A percentile compares a stretch with the other conserved stretches of the same genome.
These are phyloP conservation scores for Lutraria lutraria DNA, from an alignment of 2,888 invertebrate genomes.

Conservation along the genomic window DNA sequence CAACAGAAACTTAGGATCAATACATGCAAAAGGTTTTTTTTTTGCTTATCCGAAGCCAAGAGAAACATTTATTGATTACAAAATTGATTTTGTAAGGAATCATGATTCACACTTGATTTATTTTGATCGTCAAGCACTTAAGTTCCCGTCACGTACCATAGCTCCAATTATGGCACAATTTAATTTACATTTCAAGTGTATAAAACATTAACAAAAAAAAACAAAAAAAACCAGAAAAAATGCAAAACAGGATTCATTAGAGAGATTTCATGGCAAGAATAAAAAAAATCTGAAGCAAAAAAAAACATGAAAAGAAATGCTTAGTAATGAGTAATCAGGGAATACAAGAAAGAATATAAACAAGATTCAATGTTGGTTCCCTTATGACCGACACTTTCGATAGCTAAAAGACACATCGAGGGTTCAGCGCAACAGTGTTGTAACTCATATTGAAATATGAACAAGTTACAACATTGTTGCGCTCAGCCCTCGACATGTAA, in stretches of 20 bases:
- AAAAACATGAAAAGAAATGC: too few relatives aligned
- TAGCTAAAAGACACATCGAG: too few relatives aligned
- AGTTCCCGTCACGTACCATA: neutral
- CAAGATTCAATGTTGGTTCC: too few relatives aligned
- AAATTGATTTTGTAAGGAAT: conserved; percentile 38
- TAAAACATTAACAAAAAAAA: neutral
- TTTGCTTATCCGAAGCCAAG: conserved; percentile 31
- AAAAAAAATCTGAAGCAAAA: neutral
- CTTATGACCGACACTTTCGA: too few relatives aligned
- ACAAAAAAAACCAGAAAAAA: neutral
- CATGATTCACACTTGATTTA: conserved; percentile 30
- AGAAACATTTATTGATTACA: conserved; percentile 43
- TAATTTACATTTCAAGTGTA: neutral
- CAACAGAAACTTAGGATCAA: conserved; percentile 10
- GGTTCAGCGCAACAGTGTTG: too few relatives aligned
- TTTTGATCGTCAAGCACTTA: conserved; percentile 19
- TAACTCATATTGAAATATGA: too few relatives aligned
- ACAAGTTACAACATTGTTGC: too few relatives aligned
- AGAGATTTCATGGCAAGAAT: neutral
- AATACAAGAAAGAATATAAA: too few relatives aligned
- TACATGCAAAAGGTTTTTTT: conserved; percentile 34
- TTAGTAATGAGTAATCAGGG: too few relatives aligned
- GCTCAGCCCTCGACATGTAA: too few relatives aligned
- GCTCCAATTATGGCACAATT: neutral
- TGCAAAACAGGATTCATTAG: neutral